Percentiles rank a stretch among this genome's conserved stretches.
phyloP scores from a whole-genome alignment of 2,113 vertebrate species.

The Xenus cinereus region DNA sequence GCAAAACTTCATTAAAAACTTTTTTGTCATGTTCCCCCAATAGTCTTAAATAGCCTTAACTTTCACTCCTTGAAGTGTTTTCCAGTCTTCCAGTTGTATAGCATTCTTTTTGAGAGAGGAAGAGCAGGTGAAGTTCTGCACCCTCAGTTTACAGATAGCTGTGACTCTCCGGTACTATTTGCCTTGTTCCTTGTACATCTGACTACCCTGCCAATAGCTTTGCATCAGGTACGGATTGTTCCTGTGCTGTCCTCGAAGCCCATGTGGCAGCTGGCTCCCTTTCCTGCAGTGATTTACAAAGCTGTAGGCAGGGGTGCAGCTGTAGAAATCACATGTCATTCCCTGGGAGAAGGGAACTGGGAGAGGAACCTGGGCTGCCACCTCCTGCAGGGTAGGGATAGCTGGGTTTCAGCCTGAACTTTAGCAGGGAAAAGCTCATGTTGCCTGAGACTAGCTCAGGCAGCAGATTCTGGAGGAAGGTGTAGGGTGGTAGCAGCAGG shows the following conservation, averaged over 20 bases:
- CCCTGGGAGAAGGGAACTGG: neutral
- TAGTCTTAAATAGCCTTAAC: neutral
- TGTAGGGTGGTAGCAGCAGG: neutral
- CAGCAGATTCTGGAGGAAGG: neutral
- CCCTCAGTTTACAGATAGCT: neutral
- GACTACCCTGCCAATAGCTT: neutral
- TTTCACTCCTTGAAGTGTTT: neutral
- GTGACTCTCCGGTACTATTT: neutral
- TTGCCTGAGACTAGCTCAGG: neutral
- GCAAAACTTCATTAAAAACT: neutral
- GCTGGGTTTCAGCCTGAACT: neutral
- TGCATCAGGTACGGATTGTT: neutral
- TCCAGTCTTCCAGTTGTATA: neutral
- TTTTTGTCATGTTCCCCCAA: neutral
- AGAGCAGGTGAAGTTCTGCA: neutral
- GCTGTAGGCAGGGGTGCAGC: neutral
- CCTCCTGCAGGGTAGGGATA: neutral
- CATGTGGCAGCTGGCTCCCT: neutral
- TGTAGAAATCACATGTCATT: neutral
- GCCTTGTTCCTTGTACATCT: neutral
- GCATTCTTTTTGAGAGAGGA: neutral
- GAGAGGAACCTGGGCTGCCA: too few species aligned
- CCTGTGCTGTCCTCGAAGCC: neutral
- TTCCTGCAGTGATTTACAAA: neutral
- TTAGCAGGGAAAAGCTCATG: neutral